Evolutionary conservation across 2,797 vertebrate genomes (phyloP).

Genomic region (Malacoraja senta): DNA sequence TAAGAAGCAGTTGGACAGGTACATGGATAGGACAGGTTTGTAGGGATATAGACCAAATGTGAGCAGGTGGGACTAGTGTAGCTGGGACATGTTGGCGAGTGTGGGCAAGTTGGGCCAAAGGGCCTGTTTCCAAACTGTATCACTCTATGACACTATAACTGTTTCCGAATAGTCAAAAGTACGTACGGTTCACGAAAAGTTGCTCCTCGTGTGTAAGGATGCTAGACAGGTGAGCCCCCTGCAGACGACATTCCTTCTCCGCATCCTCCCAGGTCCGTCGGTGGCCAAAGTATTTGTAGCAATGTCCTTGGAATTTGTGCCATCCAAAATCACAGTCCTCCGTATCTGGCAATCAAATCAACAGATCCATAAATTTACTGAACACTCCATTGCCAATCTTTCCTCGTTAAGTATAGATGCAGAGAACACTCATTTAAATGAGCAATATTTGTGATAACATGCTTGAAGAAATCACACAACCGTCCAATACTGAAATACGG

Average conservation of each 20-base stretch:
- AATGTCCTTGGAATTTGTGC: constrained; percentile 97
- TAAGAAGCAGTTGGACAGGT: too few relatives aligned
- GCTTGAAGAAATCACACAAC: not conserved
- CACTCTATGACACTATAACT: too few relatives aligned
- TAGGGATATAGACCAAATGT: too few relatives aligned
- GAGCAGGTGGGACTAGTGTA: too few relatives aligned
- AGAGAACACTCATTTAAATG: not conserved
- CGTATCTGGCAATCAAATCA: constrained; percentile 64
- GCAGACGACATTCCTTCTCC: constrained; percentile 86
- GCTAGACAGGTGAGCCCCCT: constrained; percentile 85
- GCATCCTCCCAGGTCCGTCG: constrained; percentile 89
- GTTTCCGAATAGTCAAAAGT: constrained; percentile 6
- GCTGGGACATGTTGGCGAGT: too few relatives aligned
- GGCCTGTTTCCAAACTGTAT: too few relatives aligned
- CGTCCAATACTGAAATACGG: not conserved
- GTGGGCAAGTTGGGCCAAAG: too few relatives aligned
- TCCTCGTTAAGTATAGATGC: not conserved
- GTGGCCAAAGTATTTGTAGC: constrained; percentile 87
- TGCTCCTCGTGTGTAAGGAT: constrained; percentile 85
- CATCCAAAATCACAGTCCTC: constrained; percentile 88
- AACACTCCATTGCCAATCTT: not conserved
- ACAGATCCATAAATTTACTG: not conserved
- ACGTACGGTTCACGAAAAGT: constrained; percentile 89
- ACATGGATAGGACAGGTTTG: too few relatives aligned
- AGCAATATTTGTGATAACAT: too few relatives aligned